phyloP scores from a whole-genome alignment of 2,888 invertebrate genomes.

The Homarus gammarus region DNA sequence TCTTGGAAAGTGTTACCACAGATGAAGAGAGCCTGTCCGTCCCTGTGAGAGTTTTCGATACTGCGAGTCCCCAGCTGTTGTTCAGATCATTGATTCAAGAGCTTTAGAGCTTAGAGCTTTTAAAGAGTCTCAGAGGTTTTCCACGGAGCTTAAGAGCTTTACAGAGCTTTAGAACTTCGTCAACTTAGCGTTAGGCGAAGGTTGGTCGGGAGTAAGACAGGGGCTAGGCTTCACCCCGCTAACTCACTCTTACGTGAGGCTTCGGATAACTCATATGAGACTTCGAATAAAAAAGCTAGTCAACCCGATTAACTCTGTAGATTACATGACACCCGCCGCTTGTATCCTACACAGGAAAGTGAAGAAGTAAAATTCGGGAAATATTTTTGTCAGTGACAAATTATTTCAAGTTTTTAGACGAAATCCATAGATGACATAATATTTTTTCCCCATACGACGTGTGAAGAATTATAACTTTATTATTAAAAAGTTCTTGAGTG shows the following conservation, averaged over 20 bases:
- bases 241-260: background rate
- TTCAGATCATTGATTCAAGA: slow-evolving; percentile 25
- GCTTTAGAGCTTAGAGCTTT: slow-evolving; percentile 51
- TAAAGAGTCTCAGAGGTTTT: background rate
- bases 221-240: slow-evolving; percentile 36
- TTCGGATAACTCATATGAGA: slow-evolving; percentile 25
- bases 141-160: slow-evolving; percentile 29
- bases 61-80: slow-evolving; percentile 11
- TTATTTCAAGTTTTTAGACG: background rate
- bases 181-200: slow-evolving; percentile 46
- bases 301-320: background rate
- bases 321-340: background rate
- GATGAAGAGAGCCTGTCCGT: slow-evolving; percentile 9
- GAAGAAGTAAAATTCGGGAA: background rate
- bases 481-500: background rate
- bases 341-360: background rate
- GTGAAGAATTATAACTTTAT: background rate
- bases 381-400: slow-evolving; percentile 8
- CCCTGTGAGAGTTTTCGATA: background rate
- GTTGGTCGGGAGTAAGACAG: slow-evolving; percentile 36
- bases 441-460: background rate
- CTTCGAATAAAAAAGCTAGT: background rate
- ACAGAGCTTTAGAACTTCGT: slow-evolving; percentile 41
- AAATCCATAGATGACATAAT: background rate
- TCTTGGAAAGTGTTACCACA: background rate